Percentiles rank a stretch among this genome's conserved stretches.
Evolutionary conservation across 2,797 vertebrate species (phyloP).

Genomic region (Phrynocephalus vlangalii): DNA sequence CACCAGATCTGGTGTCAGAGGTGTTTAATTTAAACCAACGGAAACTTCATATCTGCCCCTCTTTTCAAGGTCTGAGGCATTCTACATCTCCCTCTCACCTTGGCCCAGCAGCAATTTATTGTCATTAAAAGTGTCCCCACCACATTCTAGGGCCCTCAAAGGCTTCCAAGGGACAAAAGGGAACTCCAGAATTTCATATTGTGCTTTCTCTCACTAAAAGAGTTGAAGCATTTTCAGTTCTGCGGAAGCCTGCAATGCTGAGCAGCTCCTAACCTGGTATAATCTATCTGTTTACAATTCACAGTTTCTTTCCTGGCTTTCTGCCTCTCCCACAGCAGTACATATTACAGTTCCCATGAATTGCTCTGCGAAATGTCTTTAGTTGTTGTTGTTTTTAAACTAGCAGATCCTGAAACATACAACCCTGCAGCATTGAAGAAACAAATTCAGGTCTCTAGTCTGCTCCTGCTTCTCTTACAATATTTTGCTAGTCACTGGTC

Average conservation of each 20-base stretch:
- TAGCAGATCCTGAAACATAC: conserved; percentile 17
- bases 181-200: background rate
- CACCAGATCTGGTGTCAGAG: no score
- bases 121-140: background rate
- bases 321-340: conserved; percentile 50
- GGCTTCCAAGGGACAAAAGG: no score
- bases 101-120: no score
- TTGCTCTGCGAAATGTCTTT: conserved; percentile 42
- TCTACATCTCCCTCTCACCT: no score
- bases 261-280: conserved; percentile 3
- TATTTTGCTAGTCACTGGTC: conserved; percentile 75
- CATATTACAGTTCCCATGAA: conserved; percentile 36
- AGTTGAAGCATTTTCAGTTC: background rate
- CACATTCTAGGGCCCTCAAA: no score
- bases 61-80: no score
- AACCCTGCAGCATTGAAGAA: conserved; percentile 45
- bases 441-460: conserved; percentile 29
- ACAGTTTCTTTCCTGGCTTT: background rate
- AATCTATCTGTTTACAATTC: conserved; percentile 7
- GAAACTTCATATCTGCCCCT: no score
- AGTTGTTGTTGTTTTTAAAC: background rate
- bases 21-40: no score
- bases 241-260: conserved; percentile 29
- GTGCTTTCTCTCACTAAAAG: background rate
- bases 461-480: conserved; percentile 66